Evolutionary conservation across 2,888 invertebrate genomes (phyloP), one percentile per base, ranked within the genome.

Genomic region (Alcis repandata): DNA sequence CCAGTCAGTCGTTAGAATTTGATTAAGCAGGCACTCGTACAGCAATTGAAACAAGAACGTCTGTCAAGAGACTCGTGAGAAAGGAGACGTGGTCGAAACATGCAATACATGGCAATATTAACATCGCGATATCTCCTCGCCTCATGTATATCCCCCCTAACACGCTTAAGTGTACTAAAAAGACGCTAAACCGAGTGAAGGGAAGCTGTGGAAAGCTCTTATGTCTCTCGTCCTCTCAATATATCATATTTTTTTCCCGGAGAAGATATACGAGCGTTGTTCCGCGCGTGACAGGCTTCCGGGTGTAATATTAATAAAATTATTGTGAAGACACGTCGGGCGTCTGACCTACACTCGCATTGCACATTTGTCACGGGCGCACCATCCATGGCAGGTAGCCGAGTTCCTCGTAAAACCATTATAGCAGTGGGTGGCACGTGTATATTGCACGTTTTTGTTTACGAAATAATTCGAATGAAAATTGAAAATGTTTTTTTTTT

Each of bases 301-400:
- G 86, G 85, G 90, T 88, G 89, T 87, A 89, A 91, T 93, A 92
- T 93, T 92, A 92, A 93, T 93, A 92, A 92, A 92, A 92, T 92
- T 92, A 92, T 91, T 91, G 91, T 91, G 85, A 85, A 83, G 90
- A 91, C 92, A 90, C 91, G 89, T 90, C 85, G 80, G 49, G 59
- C 73, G 77, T 78, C 84, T 86, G 89, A 89, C 90, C 89, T 86
- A 85, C 82, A 82, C 84, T 77, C 70, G 72, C 61, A 66, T 65
- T 69, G 70, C 70, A 67, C 67, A 79, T 73, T 71, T 74, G 69
- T 79, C 53, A 58, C 33, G 6, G 38, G n/a, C 33, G 15, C 43
- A 43, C 54, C 33, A 38, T 10, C 33, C 40, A 20, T 43, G 72
- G 73, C 75, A 73, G 80, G 76, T 81, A 73, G 22, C 53, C 10